Evolutionary conservation across 2,113 vertebrate genomes (phyloP).

Genomic region (Merops nubicus): DNA sequence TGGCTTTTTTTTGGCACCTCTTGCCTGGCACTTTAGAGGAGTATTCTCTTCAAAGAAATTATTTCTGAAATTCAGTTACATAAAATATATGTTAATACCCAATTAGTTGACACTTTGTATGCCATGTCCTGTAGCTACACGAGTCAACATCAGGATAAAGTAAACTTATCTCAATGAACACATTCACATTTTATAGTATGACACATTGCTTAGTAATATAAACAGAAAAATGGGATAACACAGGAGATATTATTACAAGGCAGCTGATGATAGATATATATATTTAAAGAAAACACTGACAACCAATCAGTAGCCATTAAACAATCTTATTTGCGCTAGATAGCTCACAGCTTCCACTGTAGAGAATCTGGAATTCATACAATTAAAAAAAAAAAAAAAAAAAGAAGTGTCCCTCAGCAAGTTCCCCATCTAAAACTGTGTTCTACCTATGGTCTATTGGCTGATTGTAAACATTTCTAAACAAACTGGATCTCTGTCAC

Average conservation of each 20-base stretch:
- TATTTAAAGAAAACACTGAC: constrained; percentile 24
- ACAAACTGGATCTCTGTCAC: not conserved
- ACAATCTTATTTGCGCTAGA: not conserved
- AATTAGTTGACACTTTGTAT: constrained; percentile 11
- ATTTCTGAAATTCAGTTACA: constrained; percentile 17
- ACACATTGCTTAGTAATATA: constrained; percentile 1
- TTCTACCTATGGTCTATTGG: not conserved
- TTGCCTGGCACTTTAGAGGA: not conserved
- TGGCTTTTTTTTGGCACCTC: not conserved
- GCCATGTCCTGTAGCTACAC: not conserved
- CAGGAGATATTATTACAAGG: constrained; percentile 13
- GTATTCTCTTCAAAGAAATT: not conserved
- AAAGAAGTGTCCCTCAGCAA: not conserved
- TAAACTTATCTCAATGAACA: constrained; percentile 20
- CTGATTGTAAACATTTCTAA: not conserved
- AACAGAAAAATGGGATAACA: constrained; percentile 43
- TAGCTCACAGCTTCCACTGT: not conserved
- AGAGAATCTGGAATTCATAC: not conserved
- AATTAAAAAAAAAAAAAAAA: not conserved
- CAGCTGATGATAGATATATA: not conserved
- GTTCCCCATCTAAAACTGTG: not conserved
- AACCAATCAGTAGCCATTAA: constrained; percentile 9
- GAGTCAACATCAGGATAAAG: constrained; percentile 12
- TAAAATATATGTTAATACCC: constrained; percentile 20
- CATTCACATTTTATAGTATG: not conserved